Percentiles rank a stretch among this genome's conserved stretches.
Conservation (phyloP, 2,113 vertebrate genomes). For the Zonotrichia leucophrys region DNA sequence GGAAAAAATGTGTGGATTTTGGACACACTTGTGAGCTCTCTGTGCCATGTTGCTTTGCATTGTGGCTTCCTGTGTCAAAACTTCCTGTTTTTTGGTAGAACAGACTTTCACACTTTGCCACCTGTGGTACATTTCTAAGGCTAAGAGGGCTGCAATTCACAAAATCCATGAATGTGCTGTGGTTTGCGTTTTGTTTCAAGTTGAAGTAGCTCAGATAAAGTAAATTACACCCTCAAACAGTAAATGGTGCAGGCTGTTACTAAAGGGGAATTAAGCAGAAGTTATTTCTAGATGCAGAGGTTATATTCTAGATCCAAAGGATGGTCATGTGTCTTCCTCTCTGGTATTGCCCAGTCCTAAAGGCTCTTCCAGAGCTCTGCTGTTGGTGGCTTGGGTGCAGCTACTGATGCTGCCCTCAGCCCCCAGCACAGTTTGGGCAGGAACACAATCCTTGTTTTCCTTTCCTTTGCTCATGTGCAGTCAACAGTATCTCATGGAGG, state of each 20-base stretch:
- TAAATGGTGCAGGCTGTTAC: neutral
- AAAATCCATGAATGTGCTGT: rapidly evolving
- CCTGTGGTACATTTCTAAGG: rapidly evolving
- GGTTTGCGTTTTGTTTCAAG: neutral
- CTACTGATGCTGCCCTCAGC: neutral
- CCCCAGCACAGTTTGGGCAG: rapidly evolving
- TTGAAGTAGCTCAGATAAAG: neutral
- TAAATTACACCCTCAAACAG: neutral
- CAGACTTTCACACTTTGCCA: neutral
- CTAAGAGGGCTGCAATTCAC: neutral
- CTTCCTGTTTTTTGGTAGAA: neutral
- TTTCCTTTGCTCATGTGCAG: neutral
- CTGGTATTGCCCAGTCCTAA: neutral
- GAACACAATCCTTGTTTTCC: neutral
- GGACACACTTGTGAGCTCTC: neutral
- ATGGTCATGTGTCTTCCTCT: neutral
- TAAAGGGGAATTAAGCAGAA: neutral
- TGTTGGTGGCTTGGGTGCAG: neutral
- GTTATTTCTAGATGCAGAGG: neutral
- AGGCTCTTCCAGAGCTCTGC: neutral
- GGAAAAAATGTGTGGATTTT: neutral
- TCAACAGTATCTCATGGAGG: neutral
- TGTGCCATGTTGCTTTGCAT: neutral
- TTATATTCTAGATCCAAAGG: neutral
- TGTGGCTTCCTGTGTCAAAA: neutral